phyloP scores from a whole-genome alignment of 2,113 vertebrate genomes.

The Aptenodytes patagonicus region DNA sequence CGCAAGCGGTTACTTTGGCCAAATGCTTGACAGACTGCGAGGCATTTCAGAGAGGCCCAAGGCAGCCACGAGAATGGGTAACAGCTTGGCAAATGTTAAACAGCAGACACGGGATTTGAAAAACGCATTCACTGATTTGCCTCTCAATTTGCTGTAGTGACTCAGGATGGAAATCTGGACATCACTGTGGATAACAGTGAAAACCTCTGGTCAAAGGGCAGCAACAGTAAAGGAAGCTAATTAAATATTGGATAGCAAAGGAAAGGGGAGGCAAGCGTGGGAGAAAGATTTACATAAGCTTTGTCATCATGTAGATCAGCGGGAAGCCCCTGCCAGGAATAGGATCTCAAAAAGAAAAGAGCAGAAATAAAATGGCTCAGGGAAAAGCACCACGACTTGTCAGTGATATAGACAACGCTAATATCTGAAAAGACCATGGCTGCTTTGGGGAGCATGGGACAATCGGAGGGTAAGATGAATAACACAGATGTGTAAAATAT shows the following conservation, averaged over 20 bases:
- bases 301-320: not conserved
- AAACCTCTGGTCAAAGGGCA: slow-evolving; percentile 34
- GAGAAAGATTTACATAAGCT: slow-evolving; percentile 37
- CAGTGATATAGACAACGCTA: not conserved
- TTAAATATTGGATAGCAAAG: slow-evolving; percentile 36
- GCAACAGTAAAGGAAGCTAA: slow-evolving; percentile 4
- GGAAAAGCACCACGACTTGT: not conserved
- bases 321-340: slow-evolving; percentile 20
- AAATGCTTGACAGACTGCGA: not conserved
- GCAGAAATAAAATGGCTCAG: not conserved
- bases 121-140: not conserved
- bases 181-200: not conserved
- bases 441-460: not conserved
- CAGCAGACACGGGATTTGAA: not conserved
- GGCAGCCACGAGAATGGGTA: not conserved
- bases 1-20: not conserved
- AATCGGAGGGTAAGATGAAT: not conserved
- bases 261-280: not conserved
- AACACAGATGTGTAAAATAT: slow-evolving; percentile 6
- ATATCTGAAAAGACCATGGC: not conserved
- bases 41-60: not conserved
- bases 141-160: not conserved
- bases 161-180: slow-evolving; percentile 39
- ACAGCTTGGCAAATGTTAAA: not conserved
- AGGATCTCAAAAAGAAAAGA: not conserved